Base-by-base conservation (phyloP, 2,113 vertebrate genomes). In the Toxotes chatareus region DNA sequence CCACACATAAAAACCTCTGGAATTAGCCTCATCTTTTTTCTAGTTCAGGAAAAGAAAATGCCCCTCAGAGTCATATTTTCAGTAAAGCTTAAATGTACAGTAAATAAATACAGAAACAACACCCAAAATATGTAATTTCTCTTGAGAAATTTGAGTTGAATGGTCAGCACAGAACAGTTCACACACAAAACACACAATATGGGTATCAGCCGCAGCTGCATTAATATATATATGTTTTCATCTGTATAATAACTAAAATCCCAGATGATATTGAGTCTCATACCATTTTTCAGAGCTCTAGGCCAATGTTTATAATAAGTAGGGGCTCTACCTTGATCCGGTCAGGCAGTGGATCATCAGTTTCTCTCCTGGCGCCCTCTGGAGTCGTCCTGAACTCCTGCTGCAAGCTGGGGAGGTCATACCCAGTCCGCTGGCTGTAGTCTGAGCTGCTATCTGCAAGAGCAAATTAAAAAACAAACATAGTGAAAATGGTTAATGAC, bases 371-470 rank as follows among this genome's bases (percentile, higher is more conserved):
- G 62, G 91, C 90, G 16, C 94, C 96, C 87, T 98, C 97, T 77
- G 95, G 96, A 46, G 95, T 73, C 0, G 71, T 93, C 77, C 97
- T 95, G 7, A 95, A 95, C 86, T 95, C 96, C 27, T 96, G 97
- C 82, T 93, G 96, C 77, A 95, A 92, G 87, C 90, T 88, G 0
- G 88, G 84, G 17, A 88, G 79, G 51, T 94, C 91, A 77, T 91
- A 94, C 68, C 93, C 96, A 21, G 95, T 94, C 88, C 96, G 94
- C 87, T 97, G 97, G 87, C 96, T 96, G 96, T 97, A 97, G 84
- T 98, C 97, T 76, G 97, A 98, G 87, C 96, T 94, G 88, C 97
- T 97, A 90, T 97, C 97, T 98, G 94, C 65, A 47, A 31, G 32
- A 59, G 14, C 3, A 81, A 6, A 75, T 63, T 62, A 38, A 36